Percentiles rank a stretch among this genome's conserved stretches.
These are phyloP conservation scores for Nerophis ophidion DNA, from an alignment of 2,113 vertebrate genomes.

Conservation along the genomic window DNA sequence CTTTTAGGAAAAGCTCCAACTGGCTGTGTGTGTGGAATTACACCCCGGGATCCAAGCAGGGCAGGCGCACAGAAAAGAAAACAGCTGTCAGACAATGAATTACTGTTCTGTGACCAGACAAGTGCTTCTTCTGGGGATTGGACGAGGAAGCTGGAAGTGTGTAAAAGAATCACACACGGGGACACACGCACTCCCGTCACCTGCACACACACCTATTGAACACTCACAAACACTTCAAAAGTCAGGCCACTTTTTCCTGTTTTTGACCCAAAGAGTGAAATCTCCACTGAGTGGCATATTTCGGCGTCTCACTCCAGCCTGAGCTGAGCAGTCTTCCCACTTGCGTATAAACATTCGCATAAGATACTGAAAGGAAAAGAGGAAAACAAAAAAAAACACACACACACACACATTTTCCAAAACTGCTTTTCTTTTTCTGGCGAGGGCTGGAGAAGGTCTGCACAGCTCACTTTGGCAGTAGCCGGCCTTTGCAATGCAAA, in stretches of 20 bases:
- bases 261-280: slow-evolving; percentile 3
- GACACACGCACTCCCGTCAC: slow-evolving; percentile 6
- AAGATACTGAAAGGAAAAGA: background rate
- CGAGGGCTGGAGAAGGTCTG: slow-evolving; percentile 23
- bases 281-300: slow-evolving; percentile 9
- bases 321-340: slow-evolving; percentile 10
- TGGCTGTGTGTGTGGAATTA: slow-evolving; percentile 68
- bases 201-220: slow-evolving; percentile 3
- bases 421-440: slow-evolving; percentile 43
- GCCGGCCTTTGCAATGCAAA: slow-evolving; percentile 48
- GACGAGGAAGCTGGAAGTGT: slow-evolving; percentile 50
- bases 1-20: slow-evolving; percentile 62
- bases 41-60: slow-evolving; percentile 55
- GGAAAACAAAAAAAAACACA: slow-evolving; percentile 1
- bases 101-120: slow-evolving; percentile 56
- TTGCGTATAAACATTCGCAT: slow-evolving; percentile 14
- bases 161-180: slow-evolving; percentile 32
- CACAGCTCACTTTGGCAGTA: slow-evolving; percentile 35
- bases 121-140: slow-evolving; percentile 50
- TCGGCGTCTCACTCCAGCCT: slow-evolving; percentile 8
- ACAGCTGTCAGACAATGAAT: slow-evolving; percentile 73
- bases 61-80: slow-evolving; percentile 65
- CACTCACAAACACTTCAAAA: background rate
- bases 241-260: background rate
- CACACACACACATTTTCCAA: slow-evolving; percentile 25